Evolutionary conservation across 2,888 invertebrate species (phyloP), one percentile per base, ranked within the genome.

Genomic region (Octodonta nipae): DNA sequence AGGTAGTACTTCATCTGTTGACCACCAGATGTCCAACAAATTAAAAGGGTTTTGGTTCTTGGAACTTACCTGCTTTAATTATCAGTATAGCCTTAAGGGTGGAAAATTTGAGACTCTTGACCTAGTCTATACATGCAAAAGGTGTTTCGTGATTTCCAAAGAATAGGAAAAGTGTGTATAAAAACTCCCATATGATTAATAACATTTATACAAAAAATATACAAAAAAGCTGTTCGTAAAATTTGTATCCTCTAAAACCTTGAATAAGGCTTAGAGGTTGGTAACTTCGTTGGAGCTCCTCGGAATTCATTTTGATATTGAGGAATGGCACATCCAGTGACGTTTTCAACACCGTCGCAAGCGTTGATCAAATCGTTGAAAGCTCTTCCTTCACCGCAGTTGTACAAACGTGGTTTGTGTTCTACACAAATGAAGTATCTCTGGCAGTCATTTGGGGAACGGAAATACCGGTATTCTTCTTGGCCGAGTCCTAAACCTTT

Each of bases 281-380:
- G 33, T 5, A 33, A 25, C 13, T 14, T 33, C 7, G 33, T 32
- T 15, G 33, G 14, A n/a, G 33, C 12, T 16, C 27, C 33, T 28
- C 25, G 28, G n/a, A 28, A 33, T 13, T 41, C 36, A 13, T 34
- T 34, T 26, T 45, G 40, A 13, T 40, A 35, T 15, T 40, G 41
- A 3, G 49, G 46, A 8, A 41, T 17, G 3, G 73, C 74, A 58
- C 88, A 88, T 40, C 72, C 73, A 3, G 75, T 70, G 7, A 87
- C 82, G 55, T 84, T 80, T 45, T 82, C 83, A 30, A 78, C 73
- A 3, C 75, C 78, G 31, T 85, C 82, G 50, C 88, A 89, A 15
- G 71, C 62, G 30, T 72, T 72, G 1, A 70, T 72, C 26, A 75
- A 61, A 8, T 80, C 78, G 52, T 85, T 86, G 59, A 80, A 89